These are phyloP conservation scores for Eulemur albifrons DNA, from an alignment of 2,797 vertebrate genomes.

Conservation along the genomic window DNA sequence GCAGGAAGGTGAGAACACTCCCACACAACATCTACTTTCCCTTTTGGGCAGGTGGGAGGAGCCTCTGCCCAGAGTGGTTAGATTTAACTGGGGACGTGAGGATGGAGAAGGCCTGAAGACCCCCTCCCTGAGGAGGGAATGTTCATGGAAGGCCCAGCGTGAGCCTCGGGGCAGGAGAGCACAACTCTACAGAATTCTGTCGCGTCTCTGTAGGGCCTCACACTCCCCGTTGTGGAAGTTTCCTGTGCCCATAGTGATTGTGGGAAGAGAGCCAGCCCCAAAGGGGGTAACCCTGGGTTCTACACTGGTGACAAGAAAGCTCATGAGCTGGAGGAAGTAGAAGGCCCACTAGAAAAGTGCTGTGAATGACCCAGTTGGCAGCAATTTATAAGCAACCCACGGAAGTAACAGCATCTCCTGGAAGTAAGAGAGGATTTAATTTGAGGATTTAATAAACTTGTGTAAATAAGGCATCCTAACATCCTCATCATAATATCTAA, in stretches of 20 bases:
- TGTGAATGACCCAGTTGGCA: not conserved
- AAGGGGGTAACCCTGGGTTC: not conserved
- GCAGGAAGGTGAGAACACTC: not conserved
- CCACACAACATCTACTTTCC: not conserved
- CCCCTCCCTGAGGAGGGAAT: not conserved
- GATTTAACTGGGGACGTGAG: not conserved
- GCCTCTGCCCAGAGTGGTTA: not conserved
- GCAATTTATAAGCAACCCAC: not conserved
- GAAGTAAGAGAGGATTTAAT: not conserved
- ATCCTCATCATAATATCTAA: not conserved
- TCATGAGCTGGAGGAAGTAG: not conserved
- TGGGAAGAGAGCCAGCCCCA: not conserved
- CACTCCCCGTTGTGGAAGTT: not conserved
- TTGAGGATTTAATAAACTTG: not conserved
- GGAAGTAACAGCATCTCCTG: not conserved
- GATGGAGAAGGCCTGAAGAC: not conserved
- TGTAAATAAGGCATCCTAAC: not conserved
- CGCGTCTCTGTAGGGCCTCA: not conserved
- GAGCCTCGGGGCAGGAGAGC: not conserved
- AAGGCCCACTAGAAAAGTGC: not conserved
- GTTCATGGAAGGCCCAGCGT: accelerated
- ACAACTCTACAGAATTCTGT: not conserved
- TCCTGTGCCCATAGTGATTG: not conserved
- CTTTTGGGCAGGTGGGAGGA: not conserved
- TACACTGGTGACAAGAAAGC: not conserved